These are phyloP conservation scores for Vimba vimba DNA, from an alignment of 2,113 vertebrate species.

Conservation along the genomic window DNA sequence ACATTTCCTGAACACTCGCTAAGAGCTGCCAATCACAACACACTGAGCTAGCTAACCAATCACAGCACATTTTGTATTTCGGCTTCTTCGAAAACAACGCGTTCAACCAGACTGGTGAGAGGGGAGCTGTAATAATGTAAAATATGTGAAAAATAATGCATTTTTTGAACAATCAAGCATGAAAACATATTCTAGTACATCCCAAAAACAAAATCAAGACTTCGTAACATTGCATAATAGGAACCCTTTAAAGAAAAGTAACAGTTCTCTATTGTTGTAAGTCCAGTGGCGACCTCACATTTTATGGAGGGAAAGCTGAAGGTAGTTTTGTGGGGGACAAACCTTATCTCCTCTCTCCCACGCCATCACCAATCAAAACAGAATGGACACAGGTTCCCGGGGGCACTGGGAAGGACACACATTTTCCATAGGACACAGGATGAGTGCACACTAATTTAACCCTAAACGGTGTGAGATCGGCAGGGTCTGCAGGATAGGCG, in stretches of 20 bases:
- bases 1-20: too few relatives aligned
- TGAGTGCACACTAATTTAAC: background rate
- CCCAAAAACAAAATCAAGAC: too few relatives aligned
- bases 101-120: too few relatives aligned
- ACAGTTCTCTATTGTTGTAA: background rate
- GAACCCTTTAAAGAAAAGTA: background rate
- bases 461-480: background rate
- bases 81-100: too few relatives aligned
- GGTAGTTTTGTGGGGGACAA: background rate
- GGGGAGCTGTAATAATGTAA: too few relatives aligned
- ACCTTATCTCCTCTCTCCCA: constrained; percentile 21
- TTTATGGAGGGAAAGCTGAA: constrained; percentile 16
- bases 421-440: constrained; percentile 11
- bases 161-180: too few relatives aligned
- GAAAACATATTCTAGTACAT: too few relatives aligned
- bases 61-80: too few relatives aligned
- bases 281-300: background rate
- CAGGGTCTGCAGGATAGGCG: background rate
- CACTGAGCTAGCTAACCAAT: too few relatives aligned
- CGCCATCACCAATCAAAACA: constrained; percentile 10
- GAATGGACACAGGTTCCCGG: background rate
- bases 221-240: too few relatives aligned
- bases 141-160: too few relatives aligned
- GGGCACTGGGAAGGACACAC: constrained; percentile 1
- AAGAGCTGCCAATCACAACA: too few relatives aligned